phyloP scores from a whole-genome alignment of 1,140 invertebrate species.

The Epicauta chinensis region DNA sequence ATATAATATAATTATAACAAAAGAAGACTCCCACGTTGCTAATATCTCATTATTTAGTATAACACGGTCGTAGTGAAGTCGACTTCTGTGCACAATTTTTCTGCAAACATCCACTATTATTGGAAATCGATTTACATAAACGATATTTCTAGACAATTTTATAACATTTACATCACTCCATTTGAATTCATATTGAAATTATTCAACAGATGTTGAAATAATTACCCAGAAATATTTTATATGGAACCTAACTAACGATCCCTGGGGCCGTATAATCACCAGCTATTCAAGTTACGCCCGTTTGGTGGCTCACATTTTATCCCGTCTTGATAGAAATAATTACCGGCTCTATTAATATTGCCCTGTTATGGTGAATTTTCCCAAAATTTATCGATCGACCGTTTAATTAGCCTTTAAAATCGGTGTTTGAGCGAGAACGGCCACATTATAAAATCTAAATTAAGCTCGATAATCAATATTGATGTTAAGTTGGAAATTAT shows the following conservation, averaged over 20 bases:
- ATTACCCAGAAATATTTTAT: not conserved
- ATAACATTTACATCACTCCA: not conserved
- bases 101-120: too few relatives aligned
- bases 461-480: too few relatives aligned
- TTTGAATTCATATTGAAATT: not conserved
- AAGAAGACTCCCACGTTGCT: not conserved
- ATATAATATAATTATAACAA: not conserved
- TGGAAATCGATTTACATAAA: too few relatives aligned
- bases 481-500: too few relatives aligned
- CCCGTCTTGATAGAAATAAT: not conserved
- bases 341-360: not conserved
- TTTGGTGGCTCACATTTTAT: not conserved
- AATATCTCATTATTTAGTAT: not conserved
- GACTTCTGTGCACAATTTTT: too few relatives aligned
- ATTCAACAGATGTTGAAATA: not conserved
- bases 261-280: not conserved
- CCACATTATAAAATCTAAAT: too few relatives aligned
- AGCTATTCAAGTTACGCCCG: not conserved
- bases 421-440: too few relatives aligned
- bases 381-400: too few relatives aligned
- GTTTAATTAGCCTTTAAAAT: too few relatives aligned
- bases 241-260: not conserved
- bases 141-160: too few relatives aligned
- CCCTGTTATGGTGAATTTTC: conserved; percentile 1
- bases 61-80: too few relatives aligned